Percentiles rank a stretch among this genome's conserved stretches.
Evolutionary conservation across 2,113 vertebrate genomes (phyloP).

Genomic region (Paradoxurus hermaphroditus): DNA sequence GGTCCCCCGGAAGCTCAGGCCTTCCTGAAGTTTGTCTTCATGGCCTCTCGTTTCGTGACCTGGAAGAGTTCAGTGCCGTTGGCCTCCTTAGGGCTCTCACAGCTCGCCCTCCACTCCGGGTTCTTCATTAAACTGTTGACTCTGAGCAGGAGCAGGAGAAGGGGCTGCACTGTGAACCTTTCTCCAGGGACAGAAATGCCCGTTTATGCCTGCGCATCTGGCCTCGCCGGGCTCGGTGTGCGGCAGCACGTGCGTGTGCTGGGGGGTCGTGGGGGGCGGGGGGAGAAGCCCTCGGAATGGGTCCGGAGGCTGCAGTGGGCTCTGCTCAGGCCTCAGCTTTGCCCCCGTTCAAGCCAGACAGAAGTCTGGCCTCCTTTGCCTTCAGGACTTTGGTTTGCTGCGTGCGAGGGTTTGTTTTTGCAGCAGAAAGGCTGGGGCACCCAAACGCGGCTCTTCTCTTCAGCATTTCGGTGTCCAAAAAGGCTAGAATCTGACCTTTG

Average conservation of each 20-base stretch:
- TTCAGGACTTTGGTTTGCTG: not conserved
- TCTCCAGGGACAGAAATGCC: constrained; percentile 32
- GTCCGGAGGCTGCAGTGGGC: not conserved
- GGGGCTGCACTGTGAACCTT: not conserved
- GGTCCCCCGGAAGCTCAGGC: too few species aligned
- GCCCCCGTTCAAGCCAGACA: not conserved
- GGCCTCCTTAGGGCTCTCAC: not conserved
- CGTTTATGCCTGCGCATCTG: not conserved
- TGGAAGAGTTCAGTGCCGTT: not conserved
- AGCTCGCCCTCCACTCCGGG: not conserved
- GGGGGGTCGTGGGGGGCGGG: not conserved
- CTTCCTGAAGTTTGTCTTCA: not conserved
- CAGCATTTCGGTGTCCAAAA: not conserved
- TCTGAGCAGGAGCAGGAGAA: not conserved
- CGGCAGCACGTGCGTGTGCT: not conserved
- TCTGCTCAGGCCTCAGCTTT: not conserved
- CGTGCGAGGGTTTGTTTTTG: not conserved
- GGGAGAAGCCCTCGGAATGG: not conserved
- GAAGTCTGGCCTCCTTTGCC: not conserved
- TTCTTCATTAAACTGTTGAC: constrained; percentile 38
- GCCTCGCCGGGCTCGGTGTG: not conserved
- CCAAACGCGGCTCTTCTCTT: not conserved
- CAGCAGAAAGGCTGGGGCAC: not conserved
- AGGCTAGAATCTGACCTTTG: constrained; percentile 56
- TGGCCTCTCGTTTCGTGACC: not conserved